Conservation (phyloP, 2,113 vertebrate species). For the Nothocercus nigrocapillus region DNA sequence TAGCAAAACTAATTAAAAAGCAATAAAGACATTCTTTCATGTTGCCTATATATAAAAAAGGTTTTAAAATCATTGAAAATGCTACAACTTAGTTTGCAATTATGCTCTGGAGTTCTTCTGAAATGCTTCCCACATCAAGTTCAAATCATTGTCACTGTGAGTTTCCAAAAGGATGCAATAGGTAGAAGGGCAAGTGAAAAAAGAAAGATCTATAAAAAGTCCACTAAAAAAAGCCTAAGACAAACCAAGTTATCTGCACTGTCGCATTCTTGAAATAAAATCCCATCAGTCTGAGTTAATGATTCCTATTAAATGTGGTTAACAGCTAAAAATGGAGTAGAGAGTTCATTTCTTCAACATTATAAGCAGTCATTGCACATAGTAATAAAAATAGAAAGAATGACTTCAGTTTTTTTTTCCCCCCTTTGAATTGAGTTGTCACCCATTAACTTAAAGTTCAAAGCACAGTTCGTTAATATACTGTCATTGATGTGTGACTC, state of each 20-base stretch:
- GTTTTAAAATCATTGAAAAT: background rate
- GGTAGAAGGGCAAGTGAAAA: background rate
- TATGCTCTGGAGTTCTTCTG: background rate
- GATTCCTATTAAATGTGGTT: constrained; percentile 43
- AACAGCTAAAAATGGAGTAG: constrained; percentile 52
- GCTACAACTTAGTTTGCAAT: background rate
- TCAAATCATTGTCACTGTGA: background rate
- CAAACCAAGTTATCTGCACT: constrained; percentile 20
- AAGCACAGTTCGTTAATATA: constrained; percentile 37
- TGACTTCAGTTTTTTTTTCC: background rate
- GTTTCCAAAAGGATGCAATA: background rate
- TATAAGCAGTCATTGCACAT: constrained; percentile 12
- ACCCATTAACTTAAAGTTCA: constrained; percentile 19
- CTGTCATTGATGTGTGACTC: constrained; percentile 41
- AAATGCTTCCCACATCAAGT: background rate
- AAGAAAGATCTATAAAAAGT: constrained; percentile 3
- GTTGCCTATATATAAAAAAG: background rate
- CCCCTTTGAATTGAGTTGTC: constrained; percentile 37
- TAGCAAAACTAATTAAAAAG: background rate
- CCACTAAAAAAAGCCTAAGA: constrained; percentile 31
- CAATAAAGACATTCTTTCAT: background rate
- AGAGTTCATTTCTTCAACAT: constrained; percentile 38
- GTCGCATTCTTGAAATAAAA: constrained; percentile 44
- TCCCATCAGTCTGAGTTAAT: constrained; percentile 33
- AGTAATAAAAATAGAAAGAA: constrained; percentile 61